Percentiles rank a stretch among this genome's conserved stretches.
Evolutionary conservation across 2,113 vertebrate species (phyloP).

Genomic region (Notarius lentiginosus): DNA sequence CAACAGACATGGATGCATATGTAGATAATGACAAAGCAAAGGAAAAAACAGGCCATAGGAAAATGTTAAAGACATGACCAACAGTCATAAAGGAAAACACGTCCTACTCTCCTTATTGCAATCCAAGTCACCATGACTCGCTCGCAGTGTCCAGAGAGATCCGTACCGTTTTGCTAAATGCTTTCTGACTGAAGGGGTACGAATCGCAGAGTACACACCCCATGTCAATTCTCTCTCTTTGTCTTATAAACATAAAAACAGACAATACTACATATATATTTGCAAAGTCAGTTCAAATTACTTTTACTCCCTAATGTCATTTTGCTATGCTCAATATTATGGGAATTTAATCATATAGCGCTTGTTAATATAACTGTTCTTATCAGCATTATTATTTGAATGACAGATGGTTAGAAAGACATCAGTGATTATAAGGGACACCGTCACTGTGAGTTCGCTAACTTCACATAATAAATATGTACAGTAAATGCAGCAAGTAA

Average conservation of each 20-base stretch:
- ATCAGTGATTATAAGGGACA: slow-evolving; percentile 47
- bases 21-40: neutral
- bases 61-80: neutral
- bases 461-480: slow-evolving; percentile 72
- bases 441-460: slow-evolving; percentile 57
- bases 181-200: neutral
- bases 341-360: slow-evolving; percentile 11
- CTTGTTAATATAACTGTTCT: slow-evolving; percentile 17
- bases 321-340: slow-evolving; percentile 22
- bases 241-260: neutral
- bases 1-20: neutral
- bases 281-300: neutral
- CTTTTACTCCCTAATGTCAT: slow-evolving; percentile 8
- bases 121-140: slow-evolving; percentile 46
- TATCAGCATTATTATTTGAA: slow-evolving; percentile 39
- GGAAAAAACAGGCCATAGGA: neutral
- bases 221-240: neutral
- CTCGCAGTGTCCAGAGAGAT: slow-evolving; percentile 22
- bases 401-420: slow-evolving; percentile 30
- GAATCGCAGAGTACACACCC: neutral
- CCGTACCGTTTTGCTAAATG: neutral
- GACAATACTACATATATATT: neutral
- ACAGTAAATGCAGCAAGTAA: slow-evolving; percentile 68
- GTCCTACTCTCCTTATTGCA: slow-evolving; percentile 47
- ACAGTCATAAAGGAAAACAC: slow-evolving; percentile 5